These are phyloP conservation scores for Archivesica marissinica DNA, from an alignment of 1,140 invertebrate genomes.

Conservation along the genomic window DNA sequence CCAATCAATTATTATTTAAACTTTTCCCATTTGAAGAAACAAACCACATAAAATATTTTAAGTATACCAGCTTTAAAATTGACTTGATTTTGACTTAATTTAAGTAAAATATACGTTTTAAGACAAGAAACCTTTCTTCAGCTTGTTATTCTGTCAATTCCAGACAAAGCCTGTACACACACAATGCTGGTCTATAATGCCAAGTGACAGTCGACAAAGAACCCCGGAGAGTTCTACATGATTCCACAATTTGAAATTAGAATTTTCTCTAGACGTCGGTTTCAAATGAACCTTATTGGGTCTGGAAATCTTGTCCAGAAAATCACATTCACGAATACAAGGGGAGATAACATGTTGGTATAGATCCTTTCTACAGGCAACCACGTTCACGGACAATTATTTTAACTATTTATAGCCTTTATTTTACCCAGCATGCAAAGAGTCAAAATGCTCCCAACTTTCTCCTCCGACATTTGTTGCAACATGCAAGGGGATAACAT, in stretches of 20 bases:
- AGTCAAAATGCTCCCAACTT: too few species aligned
- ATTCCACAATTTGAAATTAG: conserved; percentile 40
- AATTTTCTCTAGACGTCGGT: not conserved
- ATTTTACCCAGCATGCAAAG: too few species aligned
- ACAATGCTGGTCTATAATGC: conserved; percentile 2
- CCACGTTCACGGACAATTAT: not conserved
- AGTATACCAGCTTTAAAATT: not conserved
- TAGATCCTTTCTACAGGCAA: not conserved
- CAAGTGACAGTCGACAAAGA: conserved; percentile 27
- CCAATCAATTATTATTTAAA: too few species aligned
- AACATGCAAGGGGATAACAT: too few species aligned
- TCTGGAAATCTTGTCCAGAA: conserved; percentile 32
- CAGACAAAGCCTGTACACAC: conserved; percentile 2
- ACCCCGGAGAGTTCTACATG: conserved; percentile 1
- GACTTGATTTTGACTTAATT: too few species aligned
- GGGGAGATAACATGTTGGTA: not conserved
- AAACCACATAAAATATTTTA: not conserved
- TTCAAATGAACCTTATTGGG: conserved; percentile 8
- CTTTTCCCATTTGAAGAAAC: not conserved
- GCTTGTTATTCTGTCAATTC: not conserved
- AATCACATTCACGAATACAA: not conserved
- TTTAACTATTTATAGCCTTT: not conserved
- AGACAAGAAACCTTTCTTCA: too few species aligned
- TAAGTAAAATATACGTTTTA: too few species aligned
- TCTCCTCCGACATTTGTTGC: too few species aligned